phyloP scores from a whole-genome alignment of 2,113 vertebrate species.

The Carollia perspicillata region DNA sequence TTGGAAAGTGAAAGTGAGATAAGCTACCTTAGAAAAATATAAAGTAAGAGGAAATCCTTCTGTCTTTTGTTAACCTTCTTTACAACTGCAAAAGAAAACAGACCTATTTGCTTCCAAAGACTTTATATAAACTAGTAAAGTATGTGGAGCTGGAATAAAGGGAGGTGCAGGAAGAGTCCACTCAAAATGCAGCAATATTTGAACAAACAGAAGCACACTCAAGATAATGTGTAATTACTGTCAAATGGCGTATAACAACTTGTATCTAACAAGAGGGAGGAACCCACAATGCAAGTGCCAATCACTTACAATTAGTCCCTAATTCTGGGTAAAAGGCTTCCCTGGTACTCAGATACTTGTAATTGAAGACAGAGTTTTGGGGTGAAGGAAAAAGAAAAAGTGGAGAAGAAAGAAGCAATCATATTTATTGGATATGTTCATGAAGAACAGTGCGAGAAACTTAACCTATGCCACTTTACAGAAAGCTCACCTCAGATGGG shows the following conservation, averaged over 20 bases:
- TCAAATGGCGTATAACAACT: neutral
- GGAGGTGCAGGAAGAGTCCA: neutral
- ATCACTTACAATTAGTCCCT: neutral
- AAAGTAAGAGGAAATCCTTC: neutral
- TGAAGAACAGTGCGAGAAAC: neutral
- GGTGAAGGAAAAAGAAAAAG: neutral
- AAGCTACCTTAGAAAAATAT: neutral
- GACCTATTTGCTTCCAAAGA: neutral
- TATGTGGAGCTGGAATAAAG: neutral
- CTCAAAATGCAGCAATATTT: neutral
- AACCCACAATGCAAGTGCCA: neutral
- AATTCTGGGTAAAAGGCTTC: neutral
- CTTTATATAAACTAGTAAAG: neutral
- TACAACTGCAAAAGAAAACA: neutral
- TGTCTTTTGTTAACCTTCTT: neutral
- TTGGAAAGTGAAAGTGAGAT: neutral
- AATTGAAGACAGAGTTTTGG: neutral
- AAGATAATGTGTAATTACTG: neutral
- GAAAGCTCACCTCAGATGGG: neutral
- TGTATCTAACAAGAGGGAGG: neutral
- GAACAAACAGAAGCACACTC: neutral
- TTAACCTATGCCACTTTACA: neutral
- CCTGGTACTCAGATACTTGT: neutral
- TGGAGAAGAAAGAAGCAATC: neutral
- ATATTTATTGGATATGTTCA: neutral